These are phyloP conservation scores for Macrosteles quadrilineatus DNA, from an alignment of 1,140 invertebrate species.

Conservation along the genomic window DNA sequence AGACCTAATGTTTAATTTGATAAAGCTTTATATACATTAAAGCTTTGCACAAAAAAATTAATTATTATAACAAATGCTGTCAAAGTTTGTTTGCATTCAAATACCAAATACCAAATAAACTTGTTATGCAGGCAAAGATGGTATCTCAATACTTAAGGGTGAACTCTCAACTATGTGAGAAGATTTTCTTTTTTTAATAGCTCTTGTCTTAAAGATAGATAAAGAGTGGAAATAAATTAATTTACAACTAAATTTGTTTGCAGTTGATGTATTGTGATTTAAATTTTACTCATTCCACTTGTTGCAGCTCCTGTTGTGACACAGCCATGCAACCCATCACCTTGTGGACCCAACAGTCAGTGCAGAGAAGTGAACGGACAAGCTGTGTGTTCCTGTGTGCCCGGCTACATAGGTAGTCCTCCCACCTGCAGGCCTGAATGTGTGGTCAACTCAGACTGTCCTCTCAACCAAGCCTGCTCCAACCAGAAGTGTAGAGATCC, in stretches of 20 bases:
- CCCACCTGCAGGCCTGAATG: constrained; percentile 58
- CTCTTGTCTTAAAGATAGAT: no score
- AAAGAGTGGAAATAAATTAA: no score
- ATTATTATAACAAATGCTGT: not conserved
- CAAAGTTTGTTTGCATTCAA: no score
- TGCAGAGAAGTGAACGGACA: constrained; percentile 59
- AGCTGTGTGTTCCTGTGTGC: constrained; percentile 59
- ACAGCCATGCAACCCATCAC: constrained; percentile 58
- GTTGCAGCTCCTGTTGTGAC: constrained; percentile 50
- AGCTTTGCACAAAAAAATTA: not conserved
- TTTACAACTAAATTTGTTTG: no score
- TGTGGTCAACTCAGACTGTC: constrained; percentile 56
- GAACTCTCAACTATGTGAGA: no score
- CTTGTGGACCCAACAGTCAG: constrained; percentile 70
- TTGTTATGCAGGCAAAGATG: no score
- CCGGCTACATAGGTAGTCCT: constrained; percentile 52
- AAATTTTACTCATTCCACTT: no score
- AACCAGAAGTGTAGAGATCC: constrained; percentile 59
- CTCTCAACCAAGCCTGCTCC: constrained; percentile 55
- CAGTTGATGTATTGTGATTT: no score
- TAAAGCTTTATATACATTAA: not conserved
- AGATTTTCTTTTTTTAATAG: no score
- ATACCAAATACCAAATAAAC: no score
- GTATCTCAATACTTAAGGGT: no score
- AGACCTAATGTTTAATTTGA: constrained; percentile 45